A percentile compares a stretch with the other conserved stretches of the same genome.
These are phyloP conservation scores for Lordiphosa fenestrarum DNA, from an alignment of 2,888 invertebrate species.

Conservation along the genomic window DNA sequence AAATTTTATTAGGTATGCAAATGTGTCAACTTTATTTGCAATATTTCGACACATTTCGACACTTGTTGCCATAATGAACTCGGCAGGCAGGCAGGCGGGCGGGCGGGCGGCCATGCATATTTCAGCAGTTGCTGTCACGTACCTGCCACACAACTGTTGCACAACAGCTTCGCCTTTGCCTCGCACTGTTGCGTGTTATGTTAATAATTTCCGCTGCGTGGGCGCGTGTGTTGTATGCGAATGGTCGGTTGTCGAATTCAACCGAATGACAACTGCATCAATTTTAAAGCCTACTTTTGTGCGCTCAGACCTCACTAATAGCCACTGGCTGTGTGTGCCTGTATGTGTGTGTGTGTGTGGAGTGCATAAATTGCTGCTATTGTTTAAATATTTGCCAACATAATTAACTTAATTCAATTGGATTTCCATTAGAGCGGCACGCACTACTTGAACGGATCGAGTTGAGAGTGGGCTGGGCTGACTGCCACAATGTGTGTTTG, in stretches of 20 bases:
- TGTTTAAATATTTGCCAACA: conserved; percentile 80
- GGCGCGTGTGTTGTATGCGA: conserved; percentile 59
- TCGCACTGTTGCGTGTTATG: conserved; percentile 39
- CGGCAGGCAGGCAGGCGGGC: conserved; percentile 17
- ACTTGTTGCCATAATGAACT: conserved; percentile 77
- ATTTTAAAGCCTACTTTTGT: conserved; percentile 35
- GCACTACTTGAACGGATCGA: conserved; percentile 28
- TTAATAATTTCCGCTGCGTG: conserved; percentile 47
- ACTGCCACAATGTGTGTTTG: conserved; percentile 67
- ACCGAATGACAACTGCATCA: conserved; percentile 51
- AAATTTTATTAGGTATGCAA: conserved; percentile 78
- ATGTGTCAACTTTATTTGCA: conserved; percentile 79
- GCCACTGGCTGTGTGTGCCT: neutral
- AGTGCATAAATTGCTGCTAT: conserved; percentile 70
- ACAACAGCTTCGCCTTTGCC: conserved; percentile 33
- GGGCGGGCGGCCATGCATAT: conserved; percentile 46
- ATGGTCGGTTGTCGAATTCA: conserved; percentile 56
- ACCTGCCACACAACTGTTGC: conserved; percentile 60
- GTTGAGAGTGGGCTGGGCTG: conserved; percentile 4
- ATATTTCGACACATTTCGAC: conserved; percentile 75
- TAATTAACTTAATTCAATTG: conserved; percentile 81
- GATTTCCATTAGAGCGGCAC: conserved; percentile 75
- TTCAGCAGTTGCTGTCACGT: conserved; percentile 44
- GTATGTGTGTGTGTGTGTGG: conserved; percentile 12
- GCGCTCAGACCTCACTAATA: neutral